Base-by-base conservation (phyloP, 2,113 vertebrate genomes). In the Eidolon helvum region DNA sequence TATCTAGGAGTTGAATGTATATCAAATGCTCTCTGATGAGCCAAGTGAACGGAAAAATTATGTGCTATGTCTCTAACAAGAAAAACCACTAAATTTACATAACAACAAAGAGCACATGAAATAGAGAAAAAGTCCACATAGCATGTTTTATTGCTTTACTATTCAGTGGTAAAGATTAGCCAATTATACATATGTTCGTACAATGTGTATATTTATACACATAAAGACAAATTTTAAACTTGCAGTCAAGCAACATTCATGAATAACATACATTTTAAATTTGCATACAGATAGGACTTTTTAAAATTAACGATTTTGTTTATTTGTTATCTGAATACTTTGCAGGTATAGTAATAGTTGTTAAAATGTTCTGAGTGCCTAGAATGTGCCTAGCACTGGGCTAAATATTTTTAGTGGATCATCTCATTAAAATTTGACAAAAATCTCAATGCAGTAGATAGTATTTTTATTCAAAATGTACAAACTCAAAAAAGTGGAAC, bases 21-120 rank as follows among this genome's bases (percentile, higher is more conserved):
- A 55, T 77, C 75, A 95, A 7, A 38, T 68, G 21, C 12, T 85
- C 80, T 80, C 82, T 35, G 53, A 84, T 79, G 40, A 96, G 12
- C 59, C 71, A 95, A 75, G 33, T 48, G 92, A 91, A 88, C 53
- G 59, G 38, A 71, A 92, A 66, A 79, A 40, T 65, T 74, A 57
- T 35, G n/a, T 59, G 28, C 18, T 57, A 22, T 61, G 4, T 5
- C 14, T 26, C 40, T 63, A 74, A 82, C 5, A 86, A 79, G n/a
- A 33, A 95, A 86, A 71, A n/a, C n/a, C n/a, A 63, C 15, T 82
- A 66, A 95, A 16, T 95, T 87, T 72, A 79, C 78, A 45, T 38
- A 68, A 85, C 48, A 90, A 33, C 9, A 77, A 61, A 72, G 0
- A 86, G 4, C 26, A 77, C 38, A 40, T 26, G 18, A 40, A 75